Evolutionary conservation across 2,113 vertebrate species (phyloP), one percentile per base, ranked within the genome.

Genomic region (Tychaedon coryphoeus): DNA sequence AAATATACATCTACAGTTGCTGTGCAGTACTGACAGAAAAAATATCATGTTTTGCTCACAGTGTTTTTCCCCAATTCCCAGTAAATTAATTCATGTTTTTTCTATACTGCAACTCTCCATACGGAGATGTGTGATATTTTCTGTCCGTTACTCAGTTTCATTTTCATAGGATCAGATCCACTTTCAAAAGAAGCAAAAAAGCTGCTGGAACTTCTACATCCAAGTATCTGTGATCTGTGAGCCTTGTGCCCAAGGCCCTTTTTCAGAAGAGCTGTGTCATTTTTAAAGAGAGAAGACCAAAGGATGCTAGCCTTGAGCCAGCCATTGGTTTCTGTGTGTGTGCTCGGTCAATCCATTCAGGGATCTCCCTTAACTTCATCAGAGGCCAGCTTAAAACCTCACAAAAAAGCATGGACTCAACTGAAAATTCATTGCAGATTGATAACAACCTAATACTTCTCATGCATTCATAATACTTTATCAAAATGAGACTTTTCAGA

Each of bases 121-220:
- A 26, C 22, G 64, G 14, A 84, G 8, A 45, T 3, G 3, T 58
- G 60, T 60, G 10, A 10, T 54, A 33, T 67, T 93, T 89, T 91
- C 61, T 65, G 15, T 43, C 53, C 31, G 5, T 24, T 73, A 8
- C 4, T 79, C 70, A 79, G 38, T 88, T 94, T 91, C 53, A 14
- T 96, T 92, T 89, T 87, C 66, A 20, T 26, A 70, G 54, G 58
- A 73, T 57, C 42, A 69, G 9, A n/a, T 85, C 20, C 50, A 18
- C 17, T 31, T 81, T 65, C 36, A 53, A 89, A 93, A 87, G 54
- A 75, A 87, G 14, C 31, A 36, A 76, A 92, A 74, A 62, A 33
- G 14, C 19, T 47, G 19, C 24, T 15, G 47, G 50, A 87, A 73
- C 11, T 28, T 90, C 19, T 43, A 19, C 12, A 28, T 53, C 24